Percentiles rank a stretch among this genome's conserved stretches.
phyloP scores from a whole-genome alignment of 2,797 vertebrate species.

The Atherinosoma microstoma region DNA sequence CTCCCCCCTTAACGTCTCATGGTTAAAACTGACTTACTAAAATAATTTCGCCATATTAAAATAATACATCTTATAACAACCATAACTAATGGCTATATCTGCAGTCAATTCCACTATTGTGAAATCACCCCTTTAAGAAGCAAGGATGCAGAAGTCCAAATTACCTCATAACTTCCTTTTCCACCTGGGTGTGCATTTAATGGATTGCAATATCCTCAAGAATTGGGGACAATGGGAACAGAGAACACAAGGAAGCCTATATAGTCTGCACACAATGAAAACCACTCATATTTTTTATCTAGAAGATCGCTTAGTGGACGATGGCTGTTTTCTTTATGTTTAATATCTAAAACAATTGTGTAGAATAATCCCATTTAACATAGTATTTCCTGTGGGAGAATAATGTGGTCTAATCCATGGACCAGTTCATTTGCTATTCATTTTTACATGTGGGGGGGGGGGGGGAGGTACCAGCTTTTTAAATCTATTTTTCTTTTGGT shows the following conservation, averaged over 20 bases:
- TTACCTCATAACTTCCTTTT: no score
- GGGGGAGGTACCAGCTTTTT: no score
- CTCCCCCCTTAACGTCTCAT: no score
- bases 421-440: neutral
- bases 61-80: no score
- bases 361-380: no score
- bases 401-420: neutral
- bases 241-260: neutral
- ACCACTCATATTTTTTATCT: neutral
- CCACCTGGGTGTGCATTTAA: neutral
- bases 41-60: no score
- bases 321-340: neutral
- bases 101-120: no score
- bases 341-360: no score
- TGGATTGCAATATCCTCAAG: neutral
- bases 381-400: neutral
- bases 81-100: no score
- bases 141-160: neutral
- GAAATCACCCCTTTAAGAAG: no score
- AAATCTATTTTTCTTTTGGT: no score
- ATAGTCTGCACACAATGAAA: neutral
- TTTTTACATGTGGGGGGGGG: neutral
- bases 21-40: no score
- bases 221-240: neutral
- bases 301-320: neutral